Evolutionary conservation across 2,888 invertebrate species (phyloP).

Genomic region (Eupithecia insigniata): DNA sequence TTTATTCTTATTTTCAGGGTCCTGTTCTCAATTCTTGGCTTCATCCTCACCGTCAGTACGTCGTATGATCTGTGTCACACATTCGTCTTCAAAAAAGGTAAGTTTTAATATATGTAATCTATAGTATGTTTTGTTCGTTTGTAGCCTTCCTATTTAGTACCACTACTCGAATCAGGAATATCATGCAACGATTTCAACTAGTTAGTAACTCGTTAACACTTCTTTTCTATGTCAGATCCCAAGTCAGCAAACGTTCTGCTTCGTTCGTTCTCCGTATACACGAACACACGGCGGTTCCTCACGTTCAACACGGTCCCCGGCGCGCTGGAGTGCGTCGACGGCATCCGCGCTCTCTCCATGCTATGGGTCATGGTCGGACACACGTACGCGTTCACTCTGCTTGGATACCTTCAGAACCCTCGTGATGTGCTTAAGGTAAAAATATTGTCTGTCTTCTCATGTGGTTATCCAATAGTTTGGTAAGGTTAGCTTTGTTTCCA

Average conservation of each 20-base stretch:
- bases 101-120: conserved; percentile 29
- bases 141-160: background rate
- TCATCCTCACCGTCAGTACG: conserved; percentile 55
- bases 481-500: background rate
- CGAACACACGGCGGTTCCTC: conserved; percentile 69
- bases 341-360: conserved; percentile 74
- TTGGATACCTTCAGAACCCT: conserved; percentile 57
- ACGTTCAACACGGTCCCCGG: conserved; percentile 58
- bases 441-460: background rate
- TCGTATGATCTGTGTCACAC: conserved; percentile 56
- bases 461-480: background rate
- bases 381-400: conserved; percentile 56
- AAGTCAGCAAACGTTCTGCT: conserved; percentile 47
- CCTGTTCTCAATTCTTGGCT: conserved; percentile 56
- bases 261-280: conserved; percentile 67
- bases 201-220: background rate
- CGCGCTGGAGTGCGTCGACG: conserved; percentile 72
- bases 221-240: conserved; percentile 44
- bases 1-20: conserved; percentile 50
- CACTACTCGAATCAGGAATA: too few relatives aligned
- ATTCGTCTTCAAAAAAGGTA: conserved; percentile 55
- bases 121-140: background rate
- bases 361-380: conserved; percentile 78
- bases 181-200: background rate
- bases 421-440: conserved; percentile 50